phyloP scores from a whole-genome alignment of 2,113 vertebrate species.

The Alligator mississippiensis region DNA sequence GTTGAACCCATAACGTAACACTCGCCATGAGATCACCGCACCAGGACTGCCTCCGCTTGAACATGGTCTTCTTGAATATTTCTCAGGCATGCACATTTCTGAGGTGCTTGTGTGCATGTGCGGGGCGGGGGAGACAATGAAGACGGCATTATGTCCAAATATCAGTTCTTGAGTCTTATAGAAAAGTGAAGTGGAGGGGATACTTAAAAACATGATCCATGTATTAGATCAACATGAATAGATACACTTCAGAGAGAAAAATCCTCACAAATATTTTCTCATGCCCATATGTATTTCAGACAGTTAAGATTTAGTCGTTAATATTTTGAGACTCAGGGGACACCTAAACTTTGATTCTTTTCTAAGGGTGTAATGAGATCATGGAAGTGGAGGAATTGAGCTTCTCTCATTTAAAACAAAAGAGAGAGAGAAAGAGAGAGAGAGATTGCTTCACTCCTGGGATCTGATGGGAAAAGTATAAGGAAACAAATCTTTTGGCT shows the following conservation, averaged over 20 bases:
- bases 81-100: neutral
- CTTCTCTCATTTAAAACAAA: slow-evolving; percentile 4
- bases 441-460: rapidly evolving
- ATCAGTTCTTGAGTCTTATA: neutral
- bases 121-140: neutral
- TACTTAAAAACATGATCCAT: slow-evolving; percentile 26
- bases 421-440: neutral
- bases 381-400: slow-evolving; percentile 32
- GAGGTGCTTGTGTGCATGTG: neutral
- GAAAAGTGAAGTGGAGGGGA: neutral
- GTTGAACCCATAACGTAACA: neutral
- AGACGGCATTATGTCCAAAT: neutral
- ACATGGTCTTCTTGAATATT: neutral
- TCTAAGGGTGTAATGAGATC: slow-evolving; percentile 48
- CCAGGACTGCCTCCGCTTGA: neutral
- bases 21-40: rapidly evolving
- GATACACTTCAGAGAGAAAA: slow-evolving; percentile 46
- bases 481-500: neutral
- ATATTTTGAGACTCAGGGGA: slow-evolving; percentile 69
- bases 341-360: slow-evolving; percentile 39
- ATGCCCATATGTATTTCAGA: slow-evolving; percentile 57
- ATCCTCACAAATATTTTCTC: slow-evolving; percentile 56
- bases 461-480: neutral
- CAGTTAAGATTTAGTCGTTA: slow-evolving; percentile 64
- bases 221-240: slow-evolving; percentile 12